Evolutionary conservation across 2,888 invertebrate species (phyloP), one percentile per base, ranked within the genome.

Genomic region (Linyphia triangularis): DNA sequence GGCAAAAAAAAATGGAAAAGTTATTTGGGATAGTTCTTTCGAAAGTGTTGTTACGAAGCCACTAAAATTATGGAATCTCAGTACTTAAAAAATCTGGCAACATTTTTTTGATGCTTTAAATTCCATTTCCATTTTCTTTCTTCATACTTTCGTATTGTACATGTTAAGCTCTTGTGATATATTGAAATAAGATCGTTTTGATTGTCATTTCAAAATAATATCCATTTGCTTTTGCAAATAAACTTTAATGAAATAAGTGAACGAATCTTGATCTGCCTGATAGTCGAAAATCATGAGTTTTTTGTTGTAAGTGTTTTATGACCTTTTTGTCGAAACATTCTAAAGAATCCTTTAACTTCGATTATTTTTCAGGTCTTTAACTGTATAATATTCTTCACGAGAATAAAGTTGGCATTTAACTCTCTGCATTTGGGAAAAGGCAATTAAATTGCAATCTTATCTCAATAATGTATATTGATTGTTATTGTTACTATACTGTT

Each of bases 271-370:
- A 43, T 82, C 57, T 43, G 26, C 24, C 30, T 28, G 40, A 24
- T 26, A 13, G 37, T 19, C 26, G 26, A 26, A 13, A 57, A 81
- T 40, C 40, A 88, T 88, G 86, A 88, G 86, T 57, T 88, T 88
- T 57, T 88, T 88, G 16, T 88, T 88, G 86, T 88, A 88, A 88
- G 86, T 88, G 6, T 73, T 33, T 40, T 63, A 40, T 24, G 61
- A 77, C 63, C 37, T 77, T 40, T 43, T 51, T 51, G 1, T 67
- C 19, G 16, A n/a, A 67, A n/a, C n/a, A n/a, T n/a, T n/a, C n/a
- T n/a, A n/a, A n/a, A n/a, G n/a, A n/a, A n/a, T n/a, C n/a, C n/a
- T n/a, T n/a, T n/a, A n/a, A n/a, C n/a, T n/a, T n/a, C n/a, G n/a
- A n/a, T n/a, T n/a, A n/a, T n/a, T n/a, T n/a, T n/a, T n/a, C n/a